Percentiles rank a stretch among this genome's conserved stretches.
phyloP scores from a whole-genome alignment of 2,797 vertebrate species.

The Gambelia wislizenii region DNA sequence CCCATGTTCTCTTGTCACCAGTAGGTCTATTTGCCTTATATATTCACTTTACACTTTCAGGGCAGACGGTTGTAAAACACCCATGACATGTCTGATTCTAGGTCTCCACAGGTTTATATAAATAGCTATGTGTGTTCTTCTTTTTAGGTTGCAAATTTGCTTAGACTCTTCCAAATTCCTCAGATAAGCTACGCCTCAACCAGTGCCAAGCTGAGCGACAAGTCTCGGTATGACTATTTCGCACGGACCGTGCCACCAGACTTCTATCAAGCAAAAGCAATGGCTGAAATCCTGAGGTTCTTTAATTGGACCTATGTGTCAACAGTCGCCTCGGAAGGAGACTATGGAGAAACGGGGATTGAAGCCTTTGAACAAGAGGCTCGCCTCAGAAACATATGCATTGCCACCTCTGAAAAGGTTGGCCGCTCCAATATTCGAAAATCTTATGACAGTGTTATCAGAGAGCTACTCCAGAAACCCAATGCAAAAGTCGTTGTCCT shows the following conservation, averaged over 20 bases:
- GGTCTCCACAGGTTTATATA: not conserved
- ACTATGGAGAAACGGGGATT: conserved; percentile 97
- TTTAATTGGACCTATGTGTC: conserved; percentile 99
- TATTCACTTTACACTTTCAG: not conserved
- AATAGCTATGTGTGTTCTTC: not conserved
- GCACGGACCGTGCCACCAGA: conserved; percentile 97
- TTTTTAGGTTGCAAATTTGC: conserved; percentile 94
- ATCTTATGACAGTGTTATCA: conserved; percentile 93
- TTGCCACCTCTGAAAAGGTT: conserved; percentile 96
- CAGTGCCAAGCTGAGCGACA: conserved; percentile 98
- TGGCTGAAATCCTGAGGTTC: conserved; percentile 95
- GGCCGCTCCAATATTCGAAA: conserved; percentile 95
- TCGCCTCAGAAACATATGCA: conserved; percentile 95
- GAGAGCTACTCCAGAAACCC: conserved; percentile 94
- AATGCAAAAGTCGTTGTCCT: conserved; percentile 95
- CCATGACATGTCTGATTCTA: not conserved
- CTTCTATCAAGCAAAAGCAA: conserved; percentile 98
- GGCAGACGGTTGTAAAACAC: not conserved
- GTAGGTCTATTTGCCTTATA: not conserved
- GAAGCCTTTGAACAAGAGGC: conserved; percentile 98
- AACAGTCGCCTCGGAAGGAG: conserved; percentile 95
- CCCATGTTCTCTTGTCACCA: rapidly evolving
- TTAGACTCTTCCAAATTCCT: conserved; percentile 97
- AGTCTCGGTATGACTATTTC: conserved; percentile 96
- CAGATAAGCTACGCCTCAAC: conserved; percentile 99